Evolutionary conservation across 2,113 vertebrate species (phyloP).

Genomic region (Ameiurus melas): DNA sequence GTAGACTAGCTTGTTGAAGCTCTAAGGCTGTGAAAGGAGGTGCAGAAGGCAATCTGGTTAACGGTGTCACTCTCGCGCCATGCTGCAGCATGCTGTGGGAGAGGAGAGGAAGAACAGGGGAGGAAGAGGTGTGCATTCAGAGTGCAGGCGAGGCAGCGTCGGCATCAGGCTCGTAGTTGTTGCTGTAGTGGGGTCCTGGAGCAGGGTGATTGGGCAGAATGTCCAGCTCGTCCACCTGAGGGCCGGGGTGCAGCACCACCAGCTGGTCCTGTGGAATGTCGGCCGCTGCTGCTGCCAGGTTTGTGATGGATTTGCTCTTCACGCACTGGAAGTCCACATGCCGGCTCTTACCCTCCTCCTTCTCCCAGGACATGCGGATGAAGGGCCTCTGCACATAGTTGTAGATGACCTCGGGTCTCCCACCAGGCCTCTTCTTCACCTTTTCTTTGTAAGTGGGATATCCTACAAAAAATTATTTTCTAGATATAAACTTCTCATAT

Average conservation of each 20-base stretch:
- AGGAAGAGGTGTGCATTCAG: conserved; percentile 65
- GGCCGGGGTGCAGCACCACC: conserved; percentile 92
- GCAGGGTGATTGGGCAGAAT: conserved; percentile 86
- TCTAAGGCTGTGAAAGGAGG: conserved; percentile 80
- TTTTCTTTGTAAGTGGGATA: conserved; percentile 99
- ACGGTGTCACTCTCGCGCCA: conserved; percentile 73
- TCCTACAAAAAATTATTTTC: conserved; percentile 65
- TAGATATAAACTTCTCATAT: neutral
- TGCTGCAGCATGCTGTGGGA: conserved; percentile 76
- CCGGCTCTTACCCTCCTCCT: conserved; percentile 96
- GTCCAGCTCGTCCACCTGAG: conserved; percentile 97
- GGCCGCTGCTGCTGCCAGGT: conserved; percentile 90
- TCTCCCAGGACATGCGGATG: conserved; percentile 99
- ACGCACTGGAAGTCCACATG: conserved; percentile 99
- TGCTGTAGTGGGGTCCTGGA: conserved; percentile 74
- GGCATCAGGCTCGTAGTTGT: conserved; percentile 84
- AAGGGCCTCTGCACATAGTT: conserved; percentile 98
- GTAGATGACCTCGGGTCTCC: conserved; percentile 96
- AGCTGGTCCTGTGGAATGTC: conserved; percentile 98
- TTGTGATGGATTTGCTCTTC: conserved; percentile 98
- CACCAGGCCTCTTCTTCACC: conserved; percentile 94
- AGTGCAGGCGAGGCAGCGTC: conserved; percentile 86
- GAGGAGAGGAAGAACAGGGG: conserved; percentile 13
- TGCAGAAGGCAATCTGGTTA: conserved; percentile 79
- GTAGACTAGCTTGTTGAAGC: conserved; percentile 72